These are phyloP conservation scores for Strix aluco DNA, from an alignment of 2,113 vertebrate species.

Conservation along the genomic window DNA sequence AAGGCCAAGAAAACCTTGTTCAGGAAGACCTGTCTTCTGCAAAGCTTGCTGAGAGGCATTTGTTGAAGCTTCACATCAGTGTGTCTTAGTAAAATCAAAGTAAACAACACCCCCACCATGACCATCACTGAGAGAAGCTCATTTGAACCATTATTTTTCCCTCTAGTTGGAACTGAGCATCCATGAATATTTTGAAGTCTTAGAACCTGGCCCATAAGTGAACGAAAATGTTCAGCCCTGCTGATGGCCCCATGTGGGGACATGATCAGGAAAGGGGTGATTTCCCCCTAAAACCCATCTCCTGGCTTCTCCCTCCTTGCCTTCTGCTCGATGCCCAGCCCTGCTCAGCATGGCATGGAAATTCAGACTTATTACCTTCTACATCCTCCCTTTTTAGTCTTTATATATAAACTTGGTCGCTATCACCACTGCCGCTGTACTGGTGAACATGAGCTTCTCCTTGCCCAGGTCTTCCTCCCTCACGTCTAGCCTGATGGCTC, in stretches of 20 bases:
- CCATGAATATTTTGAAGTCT: background rate
- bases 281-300: background rate
- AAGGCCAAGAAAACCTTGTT: background rate
- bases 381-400: background rate
- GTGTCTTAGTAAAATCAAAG: background rate
- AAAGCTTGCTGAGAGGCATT: background rate
- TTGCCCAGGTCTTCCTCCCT: background rate
- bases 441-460: background rate
- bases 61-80: background rate
- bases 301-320: rapidly evolving
- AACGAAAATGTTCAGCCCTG: background rate
- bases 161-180: background rate
- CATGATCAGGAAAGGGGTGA: background rate
- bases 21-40: background rate
- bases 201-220: background rate
- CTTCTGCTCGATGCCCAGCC: background rate
- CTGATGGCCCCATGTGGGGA: rapidly evolving
- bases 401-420: rapidly evolving
- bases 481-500: rapidly evolving
- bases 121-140: background rate
- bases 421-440: rapidly evolving
- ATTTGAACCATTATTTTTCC: background rate
- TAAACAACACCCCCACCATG: too few species aligned
- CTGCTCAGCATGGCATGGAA: rapidly evolving
- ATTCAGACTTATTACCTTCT: background rate